These are phyloP conservation scores for Apis laboriosa DNA, from an alignment of 1,140 invertebrate genomes.

Conservation along the genomic window DNA sequence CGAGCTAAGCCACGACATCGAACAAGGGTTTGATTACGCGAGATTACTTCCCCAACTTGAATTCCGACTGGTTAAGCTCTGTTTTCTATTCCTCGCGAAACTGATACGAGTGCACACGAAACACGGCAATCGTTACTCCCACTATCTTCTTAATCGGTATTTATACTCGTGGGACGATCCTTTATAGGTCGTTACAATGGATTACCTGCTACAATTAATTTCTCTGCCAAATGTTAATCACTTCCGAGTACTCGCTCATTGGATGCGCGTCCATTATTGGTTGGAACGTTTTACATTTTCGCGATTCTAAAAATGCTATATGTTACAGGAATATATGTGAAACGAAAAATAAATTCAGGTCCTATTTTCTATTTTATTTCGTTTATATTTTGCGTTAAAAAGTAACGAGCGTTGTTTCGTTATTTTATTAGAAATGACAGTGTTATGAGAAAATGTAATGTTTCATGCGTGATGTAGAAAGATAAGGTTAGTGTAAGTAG, in stretches of 20 bases:
- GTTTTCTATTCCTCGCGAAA: constrained; percentile 37
- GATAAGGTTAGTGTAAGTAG: too few relatives aligned
- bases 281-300: too few relatives aligned
- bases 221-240: not conserved
- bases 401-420: too few relatives aligned
- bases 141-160: constrained; percentile 25
- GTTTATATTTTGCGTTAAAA: too few relatives aligned
- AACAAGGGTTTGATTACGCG: constrained; percentile 54
- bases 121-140: constrained; percentile 8
- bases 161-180: constrained; percentile 5
- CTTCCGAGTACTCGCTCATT: not conserved
- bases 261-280: too few relatives aligned
- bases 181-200: not conserved
- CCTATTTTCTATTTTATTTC: too few relatives aligned
- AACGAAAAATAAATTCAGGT: too few relatives aligned
- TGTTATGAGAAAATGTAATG: too few relatives aligned
- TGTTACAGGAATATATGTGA: too few relatives aligned
- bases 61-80: constrained; percentile 29
- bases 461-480: too few relatives aligned
- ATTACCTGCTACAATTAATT: not conserved
- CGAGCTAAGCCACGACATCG: constrained; percentile 50
- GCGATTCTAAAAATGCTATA: too few relatives aligned
- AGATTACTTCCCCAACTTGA: constrained; percentile 58
- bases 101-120: not conserved
- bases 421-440: too few relatives aligned